Base-by-base conservation (phyloP, 2,888 invertebrate species). In the Trachelus tabidus region DNA sequence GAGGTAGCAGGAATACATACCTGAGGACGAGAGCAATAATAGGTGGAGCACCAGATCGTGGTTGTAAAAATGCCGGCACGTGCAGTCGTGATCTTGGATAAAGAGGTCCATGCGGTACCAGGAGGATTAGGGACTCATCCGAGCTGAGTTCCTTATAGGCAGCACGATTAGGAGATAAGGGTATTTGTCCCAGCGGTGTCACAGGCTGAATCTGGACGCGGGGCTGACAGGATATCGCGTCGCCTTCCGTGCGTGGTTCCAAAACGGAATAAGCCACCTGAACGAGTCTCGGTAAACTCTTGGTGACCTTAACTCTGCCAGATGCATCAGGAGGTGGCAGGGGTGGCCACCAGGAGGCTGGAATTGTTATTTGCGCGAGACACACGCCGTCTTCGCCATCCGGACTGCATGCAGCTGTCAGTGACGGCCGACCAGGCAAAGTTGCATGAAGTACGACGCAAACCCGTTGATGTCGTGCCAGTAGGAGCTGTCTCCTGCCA, bases 331-430 rank as follows among this genome's bases (percentile, higher is more conserved):
- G 94, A 1, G 94, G 93, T 6, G 95, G 94, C 78, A 95, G 89
- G 1, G 96, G 95, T 33, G 95, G 95, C 98, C 98, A 98, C 98
- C 98, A 98, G 77, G 95, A 95, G 12, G 97, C 95, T 0, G 98
- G 98, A 68, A 98, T 94, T 1, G 97, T 96, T 79, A 92, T 92
- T 90, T 97, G 96, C 0, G 97, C 97, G 77, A 98, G 94, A 90
- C 98, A 98, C 1, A 98, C 98, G 0, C 98, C 97, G 89, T 98
- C 97, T 89, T 97, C 96, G 15, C 97, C 97, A 90, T 97, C 97
- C 1, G 98, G 98, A 87, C 97, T 97, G 92, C 98, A 98, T n/a
- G 97, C 96, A 0, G 98, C 96, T 76, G 97, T 96, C 81, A 98
- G 92, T 4, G 95, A 94, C 92, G 83, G 94, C 92, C 77, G 93